These are phyloP conservation scores for Sussaba pulchella DNA, from an alignment of 2,888 invertebrate genomes.

Conservation along the genomic window DNA sequence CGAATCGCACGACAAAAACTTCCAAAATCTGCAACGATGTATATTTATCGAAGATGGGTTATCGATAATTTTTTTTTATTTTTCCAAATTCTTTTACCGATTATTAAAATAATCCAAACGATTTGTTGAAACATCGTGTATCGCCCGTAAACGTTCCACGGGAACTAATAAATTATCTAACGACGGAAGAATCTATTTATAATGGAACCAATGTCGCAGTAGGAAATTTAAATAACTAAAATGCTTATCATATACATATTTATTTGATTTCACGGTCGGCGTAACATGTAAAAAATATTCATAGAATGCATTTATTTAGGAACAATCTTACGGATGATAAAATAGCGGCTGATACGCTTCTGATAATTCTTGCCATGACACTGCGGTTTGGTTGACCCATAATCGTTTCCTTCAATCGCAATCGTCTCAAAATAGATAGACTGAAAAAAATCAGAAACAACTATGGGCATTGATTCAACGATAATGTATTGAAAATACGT, in stretches of 20 bases:
- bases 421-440: too few species aligned
- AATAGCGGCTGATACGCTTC: neutral
- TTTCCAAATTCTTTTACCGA: too few species aligned
- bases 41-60: too few species aligned
- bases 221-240: too few species aligned
- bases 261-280: neutral
- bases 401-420: too few species aligned
- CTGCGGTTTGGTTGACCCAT: neutral
- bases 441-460: too few species aligned
- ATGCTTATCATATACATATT: neutral
- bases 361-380: neutral
- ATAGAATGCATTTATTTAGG: neutral
- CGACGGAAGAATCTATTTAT: conserved; percentile 14
- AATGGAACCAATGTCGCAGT: too few species aligned
- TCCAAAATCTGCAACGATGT: conserved; percentile 24
- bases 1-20: conserved; percentile 15
- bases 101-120: conserved; percentile 15
- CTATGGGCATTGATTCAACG: too few species aligned
- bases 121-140: conserved; percentile 25
- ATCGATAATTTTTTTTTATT: too few species aligned
- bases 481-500: too few species aligned
- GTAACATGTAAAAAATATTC: neutral
- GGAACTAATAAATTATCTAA: conserved; percentile 32
- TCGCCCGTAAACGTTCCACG: conserved; percentile 13
- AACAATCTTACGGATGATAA: conserved; percentile 12